Conservation (phyloP, 2,113 vertebrate genomes). For the Hydrochoerus hydrochaeris region DNA sequence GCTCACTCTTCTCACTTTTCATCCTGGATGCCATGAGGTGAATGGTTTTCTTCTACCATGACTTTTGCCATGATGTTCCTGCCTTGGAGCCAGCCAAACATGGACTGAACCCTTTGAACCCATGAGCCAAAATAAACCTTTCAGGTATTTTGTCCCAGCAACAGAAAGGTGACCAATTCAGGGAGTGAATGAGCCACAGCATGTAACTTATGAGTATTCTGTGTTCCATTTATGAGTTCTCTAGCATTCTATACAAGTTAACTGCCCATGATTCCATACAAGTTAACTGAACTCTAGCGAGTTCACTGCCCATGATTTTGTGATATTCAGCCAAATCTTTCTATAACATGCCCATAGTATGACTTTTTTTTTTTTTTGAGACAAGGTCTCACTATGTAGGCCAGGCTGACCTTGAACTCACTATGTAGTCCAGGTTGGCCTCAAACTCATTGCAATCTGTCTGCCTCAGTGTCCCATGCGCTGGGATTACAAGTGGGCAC, state of each 20-base stretch:
- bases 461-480: background rate
- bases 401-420: too few relatives aligned
- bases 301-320: background rate
- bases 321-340: background rate
- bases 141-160: background rate
- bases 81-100: background rate
- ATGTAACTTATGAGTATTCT: background rate
- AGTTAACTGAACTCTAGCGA: background rate
- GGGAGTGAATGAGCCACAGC: background rate
- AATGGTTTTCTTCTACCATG: background rate
- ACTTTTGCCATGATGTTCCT: background rate
- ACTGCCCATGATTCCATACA: background rate
- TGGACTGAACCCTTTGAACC: background rate
- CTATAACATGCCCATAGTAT: background rate
- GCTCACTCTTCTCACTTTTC: background rate
- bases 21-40: background rate
- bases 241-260: background rate
- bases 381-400: background rate
- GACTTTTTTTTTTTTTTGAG: background rate
- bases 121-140: background rate
- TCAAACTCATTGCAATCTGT: background rate
- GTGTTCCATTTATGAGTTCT: background rate
- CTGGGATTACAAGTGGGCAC: background rate
- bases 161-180: background rate
- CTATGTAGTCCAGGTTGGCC: background rate